phyloP scores from a whole-genome alignment of 2,888 invertebrate genomes.

The Acronicta aceris region DNA sequence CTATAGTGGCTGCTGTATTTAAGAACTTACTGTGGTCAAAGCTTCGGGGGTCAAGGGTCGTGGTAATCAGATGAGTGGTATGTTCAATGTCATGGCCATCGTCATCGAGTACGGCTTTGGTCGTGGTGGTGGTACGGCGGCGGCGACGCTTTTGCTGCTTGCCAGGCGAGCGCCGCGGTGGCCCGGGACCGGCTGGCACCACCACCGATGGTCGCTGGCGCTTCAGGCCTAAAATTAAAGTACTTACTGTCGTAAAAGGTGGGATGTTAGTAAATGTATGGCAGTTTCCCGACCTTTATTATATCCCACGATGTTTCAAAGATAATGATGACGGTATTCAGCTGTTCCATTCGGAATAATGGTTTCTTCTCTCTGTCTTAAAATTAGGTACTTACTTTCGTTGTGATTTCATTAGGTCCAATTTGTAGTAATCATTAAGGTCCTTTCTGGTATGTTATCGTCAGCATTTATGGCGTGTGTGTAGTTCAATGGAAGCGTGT shows the following conservation, averaged over 20 bases:
- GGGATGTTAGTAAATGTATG: slow-evolving; percentile 29
- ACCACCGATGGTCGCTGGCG: slow-evolving; percentile 36
- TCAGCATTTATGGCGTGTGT: not conserved
- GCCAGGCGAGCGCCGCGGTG: slow-evolving; percentile 38
- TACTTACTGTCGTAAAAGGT: slow-evolving; percentile 49
- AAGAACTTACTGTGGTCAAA: slow-evolving; percentile 70
- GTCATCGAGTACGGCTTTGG: slow-evolving; percentile 21
- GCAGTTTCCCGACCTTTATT: slow-evolving; percentile 17
- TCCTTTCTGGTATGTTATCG: not conserved
- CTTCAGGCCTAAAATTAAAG: slow-evolving; percentile 46
- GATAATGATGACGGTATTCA: slow-evolving; percentile 12
- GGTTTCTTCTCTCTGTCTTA: slow-evolving; percentile 12
- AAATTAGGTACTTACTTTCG: slow-evolving; percentile 32
- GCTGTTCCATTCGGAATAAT: slow-evolving; percentile 2
- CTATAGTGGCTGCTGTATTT: slow-evolving; percentile 28
- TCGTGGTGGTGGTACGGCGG: slow-evolving; percentile 42
- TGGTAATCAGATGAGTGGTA: slow-evolving; percentile 60
- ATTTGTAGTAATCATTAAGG: too few species aligned
- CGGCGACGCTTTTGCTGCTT: slow-evolving; percentile 42
- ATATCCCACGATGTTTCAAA: slow-evolving; percentile 8
- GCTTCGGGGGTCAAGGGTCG: slow-evolving; percentile 66
- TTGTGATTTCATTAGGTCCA: not conserved
- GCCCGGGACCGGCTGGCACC: slow-evolving; percentile 18
- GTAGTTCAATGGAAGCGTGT: slow-evolving; percentile 24
- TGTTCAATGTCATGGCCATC: slow-evolving; percentile 35